Conservation (phyloP, 2,888 invertebrate genomes). For the Iselma pallidipennis region DNA sequence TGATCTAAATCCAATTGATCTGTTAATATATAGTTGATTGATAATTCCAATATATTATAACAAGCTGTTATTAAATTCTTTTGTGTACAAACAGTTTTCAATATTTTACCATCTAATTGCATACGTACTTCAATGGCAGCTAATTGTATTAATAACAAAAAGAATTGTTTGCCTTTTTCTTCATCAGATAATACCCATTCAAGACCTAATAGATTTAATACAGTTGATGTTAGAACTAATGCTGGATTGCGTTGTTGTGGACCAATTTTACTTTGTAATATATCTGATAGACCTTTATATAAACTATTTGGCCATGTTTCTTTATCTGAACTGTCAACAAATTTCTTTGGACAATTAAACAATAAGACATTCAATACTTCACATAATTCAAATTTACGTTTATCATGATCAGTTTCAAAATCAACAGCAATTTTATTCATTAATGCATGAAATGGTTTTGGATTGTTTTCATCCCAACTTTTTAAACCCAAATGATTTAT, state of each 20-base stretch:
- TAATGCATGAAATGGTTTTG: constrained; percentile 78
- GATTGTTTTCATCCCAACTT: constrained; percentile 77
- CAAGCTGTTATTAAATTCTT: constrained; percentile 81
- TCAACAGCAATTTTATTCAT: constrained; percentile 83
- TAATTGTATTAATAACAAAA: constrained; percentile 80
- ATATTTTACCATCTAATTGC: constrained; percentile 85
- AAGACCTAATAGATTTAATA: constrained; percentile 79
- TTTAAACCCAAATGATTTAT: constrained; percentile 72
- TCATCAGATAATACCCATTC: constrained; percentile 84
- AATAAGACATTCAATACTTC: constrained; percentile 75
- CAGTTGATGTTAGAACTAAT: constrained; percentile 77
- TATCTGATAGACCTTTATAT: constrained; percentile 80
- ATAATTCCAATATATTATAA: constrained; percentile 79
- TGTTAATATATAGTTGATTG: constrained; percentile 76
- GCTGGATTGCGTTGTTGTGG: constrained; percentile 90
- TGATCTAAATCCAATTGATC: constrained; percentile 84
- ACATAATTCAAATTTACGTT: constrained; percentile 87
- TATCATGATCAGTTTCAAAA: constrained; percentile 86
- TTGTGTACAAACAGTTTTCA: constrained; percentile 77
- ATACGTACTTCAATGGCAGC: constrained; percentile 92
- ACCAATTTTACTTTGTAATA: constrained; percentile 83
- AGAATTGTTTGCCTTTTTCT: constrained; percentile 79
- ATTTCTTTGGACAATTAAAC: constrained; percentile 71
- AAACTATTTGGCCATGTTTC: constrained; percentile 84
- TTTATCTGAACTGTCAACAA: constrained; percentile 65